A percentile compares a stretch with the other conserved stretches of the same genome.
Conservation (phyloP, 2,888 invertebrate genomes). For the Aricia artaxerxes region DNA sequence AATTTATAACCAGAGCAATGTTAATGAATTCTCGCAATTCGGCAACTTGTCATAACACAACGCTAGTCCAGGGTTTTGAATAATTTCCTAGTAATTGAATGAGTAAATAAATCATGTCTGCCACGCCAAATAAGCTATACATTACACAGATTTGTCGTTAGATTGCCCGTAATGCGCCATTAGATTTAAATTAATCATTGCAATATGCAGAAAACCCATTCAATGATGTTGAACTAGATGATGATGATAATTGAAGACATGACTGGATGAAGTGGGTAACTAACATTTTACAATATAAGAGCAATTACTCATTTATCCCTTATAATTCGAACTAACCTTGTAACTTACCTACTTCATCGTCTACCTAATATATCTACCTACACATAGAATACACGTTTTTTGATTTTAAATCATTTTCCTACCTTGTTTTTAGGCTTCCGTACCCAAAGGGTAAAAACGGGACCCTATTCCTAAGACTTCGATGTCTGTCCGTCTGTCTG, state of each 20-base stretch:
- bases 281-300: too few relatives aligned
- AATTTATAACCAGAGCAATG: not conserved
- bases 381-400: too few relatives aligned
- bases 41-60: conserved; percentile 18
- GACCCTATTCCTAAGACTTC: too few relatives aligned
- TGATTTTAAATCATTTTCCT: too few relatives aligned
- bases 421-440: too few relatives aligned
- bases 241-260: not conserved
- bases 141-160: conserved; percentile 13
- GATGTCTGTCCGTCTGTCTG: too few relatives aligned
- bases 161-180: conserved; percentile 9
- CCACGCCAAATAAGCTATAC: conserved; percentile 24
- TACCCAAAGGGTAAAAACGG: too few relatives aligned
- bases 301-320: too few relatives aligned
- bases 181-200: conserved; percentile 24
- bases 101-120: conserved; percentile 24
- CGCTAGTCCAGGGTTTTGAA: not conserved
- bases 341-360: too few relatives aligned
- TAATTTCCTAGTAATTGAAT: conserved; percentile 11
- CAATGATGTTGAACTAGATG: conserved; percentile 11
- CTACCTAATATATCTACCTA: too few relatives aligned
- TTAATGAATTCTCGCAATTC: conserved; percentile 18
- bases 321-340: too few relatives aligned
- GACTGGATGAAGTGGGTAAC: too few relatives aligned
- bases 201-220: conserved; percentile 7